These are phyloP conservation scores for Patagioenas fasciata DNA, from an alignment of 2,113 vertebrate genomes.

Conservation along the genomic window DNA sequence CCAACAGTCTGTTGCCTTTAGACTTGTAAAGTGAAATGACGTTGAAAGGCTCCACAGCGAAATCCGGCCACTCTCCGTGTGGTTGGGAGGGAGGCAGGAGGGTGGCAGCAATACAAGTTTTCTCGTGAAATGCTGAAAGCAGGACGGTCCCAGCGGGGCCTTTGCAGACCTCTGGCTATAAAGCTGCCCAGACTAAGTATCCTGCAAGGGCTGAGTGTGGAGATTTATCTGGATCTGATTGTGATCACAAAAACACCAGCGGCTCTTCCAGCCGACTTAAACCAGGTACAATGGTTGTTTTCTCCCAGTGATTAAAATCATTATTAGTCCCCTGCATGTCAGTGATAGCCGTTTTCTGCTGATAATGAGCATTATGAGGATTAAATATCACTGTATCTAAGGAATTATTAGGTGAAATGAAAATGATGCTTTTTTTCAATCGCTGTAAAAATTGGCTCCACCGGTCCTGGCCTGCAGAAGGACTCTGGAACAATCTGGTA, in stretches of 20 bases:
- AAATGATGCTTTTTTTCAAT: conserved; percentile 20
- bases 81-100: background rate
- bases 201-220: background rate
- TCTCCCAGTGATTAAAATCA: background rate
- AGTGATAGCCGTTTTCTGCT: background rate
- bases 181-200: background rate
- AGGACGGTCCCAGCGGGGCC: background rate
- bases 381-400: background rate
- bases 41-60: background rate
- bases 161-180: background rate
- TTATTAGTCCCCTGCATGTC: background rate
- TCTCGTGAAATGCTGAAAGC: background rate
- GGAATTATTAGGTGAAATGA: conserved; percentile 40
- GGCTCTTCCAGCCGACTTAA: background rate
- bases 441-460: background rate
- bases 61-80: background rate
- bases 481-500: conserved; percentile 4
- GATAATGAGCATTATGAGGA: background rate
- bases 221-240: background rate
- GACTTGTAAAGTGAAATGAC: background rate
- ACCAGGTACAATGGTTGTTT: background rate
- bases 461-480: conserved; percentile 36
- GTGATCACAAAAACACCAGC: conserved; percentile 9
- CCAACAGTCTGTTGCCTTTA: background rate
- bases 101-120: background rate